phyloP scores from a whole-genome alignment of 2,888 invertebrate genomes.

The Himalopsyche kuldschensis region DNA sequence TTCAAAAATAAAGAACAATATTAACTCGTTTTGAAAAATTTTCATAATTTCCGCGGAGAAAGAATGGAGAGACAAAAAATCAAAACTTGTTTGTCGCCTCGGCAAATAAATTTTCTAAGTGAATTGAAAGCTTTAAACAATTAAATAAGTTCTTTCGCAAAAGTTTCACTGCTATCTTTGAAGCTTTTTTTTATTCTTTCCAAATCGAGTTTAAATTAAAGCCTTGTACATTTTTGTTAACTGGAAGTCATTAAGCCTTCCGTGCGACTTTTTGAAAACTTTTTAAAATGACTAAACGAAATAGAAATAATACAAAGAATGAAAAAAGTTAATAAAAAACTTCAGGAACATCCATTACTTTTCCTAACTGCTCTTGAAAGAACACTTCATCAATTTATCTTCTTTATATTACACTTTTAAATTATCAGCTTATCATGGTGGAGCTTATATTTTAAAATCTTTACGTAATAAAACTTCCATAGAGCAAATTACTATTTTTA shows the following conservation, averaged over 20 bases:
- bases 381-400: not conserved
- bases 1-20: too few relatives aligned
- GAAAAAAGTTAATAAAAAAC: not conserved
- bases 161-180: not conserved
- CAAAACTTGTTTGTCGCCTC: not conserved
- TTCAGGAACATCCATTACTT: not conserved
- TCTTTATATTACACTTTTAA: not conserved
- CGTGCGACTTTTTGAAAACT: not conserved
- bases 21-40: not conserved
- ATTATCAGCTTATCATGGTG: not conserved
- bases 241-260: constrained; percentile 30
- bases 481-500: too few relatives aligned
- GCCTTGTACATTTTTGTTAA: constrained; percentile 19
- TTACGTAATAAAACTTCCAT: too few relatives aligned
- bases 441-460: not conserved
- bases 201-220: constrained; percentile 27
- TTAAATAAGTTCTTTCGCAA: not conserved
- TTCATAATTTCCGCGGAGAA: not conserved
- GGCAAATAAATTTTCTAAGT: not conserved
- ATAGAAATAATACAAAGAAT: not conserved
- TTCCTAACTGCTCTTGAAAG: not conserved
- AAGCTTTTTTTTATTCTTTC: constrained; percentile 19
- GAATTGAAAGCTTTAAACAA: not conserved
- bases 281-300: not conserved
- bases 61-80: not conserved